These are phyloP conservation scores for Eristalinus sepulchralis DNA, from an alignment of 2,888 invertebrate genomes.

Conservation along the genomic window DNA sequence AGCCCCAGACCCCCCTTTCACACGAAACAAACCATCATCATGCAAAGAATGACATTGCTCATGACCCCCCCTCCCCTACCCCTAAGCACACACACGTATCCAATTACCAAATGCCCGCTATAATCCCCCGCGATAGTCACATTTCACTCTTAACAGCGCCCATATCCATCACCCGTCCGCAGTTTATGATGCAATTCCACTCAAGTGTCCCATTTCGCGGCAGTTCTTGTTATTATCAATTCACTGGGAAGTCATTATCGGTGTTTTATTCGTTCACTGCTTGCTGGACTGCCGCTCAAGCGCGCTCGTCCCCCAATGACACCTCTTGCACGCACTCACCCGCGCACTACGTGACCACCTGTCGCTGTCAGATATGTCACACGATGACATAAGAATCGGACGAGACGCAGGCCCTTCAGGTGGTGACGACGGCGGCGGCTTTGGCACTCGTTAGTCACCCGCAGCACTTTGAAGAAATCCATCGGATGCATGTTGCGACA, in stretches of 20 bases:
- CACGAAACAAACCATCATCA: neutral
- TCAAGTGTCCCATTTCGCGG: constrained; percentile 21
- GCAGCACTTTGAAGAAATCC: neutral
- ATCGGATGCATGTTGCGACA: constrained; percentile 30
- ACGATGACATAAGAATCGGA: constrained; percentile 59
- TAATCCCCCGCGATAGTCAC: neutral
- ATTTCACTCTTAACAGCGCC: neutral
- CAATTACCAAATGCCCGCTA: neutral
- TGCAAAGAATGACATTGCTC: neutral
- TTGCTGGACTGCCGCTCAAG: neutral
- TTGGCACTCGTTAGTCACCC: constrained; percentile 43
- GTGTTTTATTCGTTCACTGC: constrained; percentile 15
- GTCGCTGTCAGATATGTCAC: neutral
- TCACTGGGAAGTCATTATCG: constrained; percentile 26
- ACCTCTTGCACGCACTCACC: neutral
- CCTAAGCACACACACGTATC: neutral
- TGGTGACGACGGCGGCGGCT: neutral
- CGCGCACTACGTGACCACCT: neutral
- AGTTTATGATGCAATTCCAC: constrained; percentile 53
- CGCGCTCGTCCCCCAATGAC: constrained; percentile 8
- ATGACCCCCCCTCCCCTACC: neutral
- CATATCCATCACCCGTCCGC: neutral
- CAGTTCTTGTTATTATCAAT: constrained; percentile 22
- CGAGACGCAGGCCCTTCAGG: constrained; percentile 1
- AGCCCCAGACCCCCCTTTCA: too few species aligned